phyloP scores from a whole-genome alignment of 2,113 vertebrate species.

The Rhinolophus ferrumequinum region DNA sequence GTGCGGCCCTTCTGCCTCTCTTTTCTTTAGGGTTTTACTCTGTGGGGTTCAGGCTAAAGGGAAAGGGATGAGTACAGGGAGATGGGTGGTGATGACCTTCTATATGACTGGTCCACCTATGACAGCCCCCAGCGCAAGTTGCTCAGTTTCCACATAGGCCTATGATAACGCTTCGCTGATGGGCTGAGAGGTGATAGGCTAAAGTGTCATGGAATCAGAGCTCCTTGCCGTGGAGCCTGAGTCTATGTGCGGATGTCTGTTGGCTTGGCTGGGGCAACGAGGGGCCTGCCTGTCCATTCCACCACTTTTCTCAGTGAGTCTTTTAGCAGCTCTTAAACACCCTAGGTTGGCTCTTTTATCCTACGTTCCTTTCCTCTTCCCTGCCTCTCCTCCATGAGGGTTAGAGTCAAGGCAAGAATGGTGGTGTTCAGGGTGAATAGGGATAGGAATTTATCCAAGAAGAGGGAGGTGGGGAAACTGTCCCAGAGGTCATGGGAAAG shows the following conservation, averaged over 20 bases:
- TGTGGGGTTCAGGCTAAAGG: neutral
- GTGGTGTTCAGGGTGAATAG: neutral
- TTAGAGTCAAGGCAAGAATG: neutral
- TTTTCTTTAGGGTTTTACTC: constrained; percentile 5
- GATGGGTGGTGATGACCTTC: neutral
- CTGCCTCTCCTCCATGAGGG: neutral
- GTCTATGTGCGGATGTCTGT: neutral
- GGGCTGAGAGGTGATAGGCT: neutral
- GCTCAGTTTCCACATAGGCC: neutral
- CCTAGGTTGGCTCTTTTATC: neutral
- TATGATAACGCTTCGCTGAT: neutral
- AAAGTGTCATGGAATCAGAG: neutral
- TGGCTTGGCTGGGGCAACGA: neutral
- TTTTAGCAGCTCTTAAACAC: neutral
- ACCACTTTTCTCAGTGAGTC: neutral
- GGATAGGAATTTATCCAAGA: neutral
- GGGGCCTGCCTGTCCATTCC: neutral
- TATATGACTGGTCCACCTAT: neutral
- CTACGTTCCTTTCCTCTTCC: neutral
- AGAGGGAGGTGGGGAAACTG: neutral
- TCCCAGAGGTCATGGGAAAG: neutral
- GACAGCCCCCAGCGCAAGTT: neutral
- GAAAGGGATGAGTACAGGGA: neutral
- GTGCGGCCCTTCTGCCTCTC: neutral
- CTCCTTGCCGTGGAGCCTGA: neutral